These are phyloP conservation scores for Sebastes flavidus DNA, from an alignment of 2,797 vertebrate species.

Conservation along the genomic window DNA sequence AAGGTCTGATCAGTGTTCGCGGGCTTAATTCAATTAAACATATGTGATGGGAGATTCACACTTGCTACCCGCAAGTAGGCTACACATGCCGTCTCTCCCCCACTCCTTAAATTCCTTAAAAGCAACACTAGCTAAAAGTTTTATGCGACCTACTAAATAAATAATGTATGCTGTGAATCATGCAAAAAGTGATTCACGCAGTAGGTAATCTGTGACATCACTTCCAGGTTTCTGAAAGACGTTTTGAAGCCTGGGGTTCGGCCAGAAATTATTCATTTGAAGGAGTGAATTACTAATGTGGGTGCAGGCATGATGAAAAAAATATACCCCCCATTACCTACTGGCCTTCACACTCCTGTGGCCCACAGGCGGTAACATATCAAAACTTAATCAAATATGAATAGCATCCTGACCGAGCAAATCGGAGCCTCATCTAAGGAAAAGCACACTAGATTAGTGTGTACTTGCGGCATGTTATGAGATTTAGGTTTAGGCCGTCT, in stretches of 20 bases:
- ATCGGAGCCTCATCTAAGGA: not conserved
- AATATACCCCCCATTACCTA: not conserved
- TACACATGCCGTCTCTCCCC: not conserved
- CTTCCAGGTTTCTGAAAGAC: not conserved
- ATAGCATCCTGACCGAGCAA: not conserved
- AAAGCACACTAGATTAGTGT: not conserved
- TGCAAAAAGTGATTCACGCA: not conserved
- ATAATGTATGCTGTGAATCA: not conserved
- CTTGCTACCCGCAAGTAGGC: not conserved
- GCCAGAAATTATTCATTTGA: slow-evolving; percentile 28
- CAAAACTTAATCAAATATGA: slow-evolving; percentile 10
- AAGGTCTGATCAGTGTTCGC: slow-evolving; percentile 7
- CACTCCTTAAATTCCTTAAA: slow-evolving; percentile 4
- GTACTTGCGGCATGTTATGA: not conserved
- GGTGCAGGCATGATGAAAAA: not conserved
- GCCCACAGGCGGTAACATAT: not conserved
- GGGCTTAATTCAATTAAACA: slow-evolving; percentile 27
- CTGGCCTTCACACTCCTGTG: not conserved
- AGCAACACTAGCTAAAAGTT: not conserved
- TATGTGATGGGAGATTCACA: slow-evolving; percentile 1
- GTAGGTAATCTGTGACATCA: slow-evolving; percentile 14
- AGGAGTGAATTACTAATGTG: slow-evolving; percentile 10
- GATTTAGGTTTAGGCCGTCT: not conserved
- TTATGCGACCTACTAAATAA: not conserved
- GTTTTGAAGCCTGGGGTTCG: not conserved